A percentile compares a stretch with the other conserved stretches of the same genome.
phyloP scores from a whole-genome alignment of 2,113 vertebrate genomes.

The Onychostoma macrolepis region DNA sequence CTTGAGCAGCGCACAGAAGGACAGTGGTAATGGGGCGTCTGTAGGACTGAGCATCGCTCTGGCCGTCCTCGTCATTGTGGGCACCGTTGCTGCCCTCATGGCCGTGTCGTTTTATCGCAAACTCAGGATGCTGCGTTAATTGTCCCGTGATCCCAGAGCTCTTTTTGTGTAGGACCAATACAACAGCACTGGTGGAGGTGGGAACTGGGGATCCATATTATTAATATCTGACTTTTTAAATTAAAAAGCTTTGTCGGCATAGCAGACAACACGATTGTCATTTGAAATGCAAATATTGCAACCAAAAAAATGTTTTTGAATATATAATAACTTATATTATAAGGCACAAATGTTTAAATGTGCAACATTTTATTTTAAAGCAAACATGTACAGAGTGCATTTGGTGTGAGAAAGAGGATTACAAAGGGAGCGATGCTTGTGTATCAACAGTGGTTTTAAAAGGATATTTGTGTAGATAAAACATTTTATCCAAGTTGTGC shows the following conservation, averaged over 20 bases:
- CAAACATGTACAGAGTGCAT: neutral
- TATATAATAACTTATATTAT: neutral
- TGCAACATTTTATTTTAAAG: neutral
- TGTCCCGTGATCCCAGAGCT: neutral
- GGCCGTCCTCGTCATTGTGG: constrained; percentile 64
- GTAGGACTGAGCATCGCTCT: constrained; percentile 68
- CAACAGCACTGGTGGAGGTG: constrained; percentile 56
- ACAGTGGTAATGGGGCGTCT: constrained; percentile 37
- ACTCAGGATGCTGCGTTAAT: constrained; percentile 55
- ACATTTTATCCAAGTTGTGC: neutral
- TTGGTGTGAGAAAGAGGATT: neutral
- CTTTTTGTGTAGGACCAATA: constrained; percentile 5
- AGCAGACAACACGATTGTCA: neutral
- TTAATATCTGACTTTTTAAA: neutral
- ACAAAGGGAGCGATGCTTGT: neutral
- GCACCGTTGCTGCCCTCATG: constrained; percentile 60
- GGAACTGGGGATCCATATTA: constrained; percentile 44
- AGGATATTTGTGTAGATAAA: neutral
- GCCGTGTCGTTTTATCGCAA: constrained; percentile 64
- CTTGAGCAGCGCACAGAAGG: constrained; percentile 56
- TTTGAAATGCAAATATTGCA: constrained; percentile 4
- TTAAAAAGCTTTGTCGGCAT: neutral
- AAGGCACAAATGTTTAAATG: neutral
- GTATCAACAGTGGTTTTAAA: neutral
- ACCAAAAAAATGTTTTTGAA: neutral